Evolutionary conservation across 2,797 vertebrate species (phyloP), one percentile per base, ranked within the genome.

Genomic region (Mastacembelus armatus): DNA sequence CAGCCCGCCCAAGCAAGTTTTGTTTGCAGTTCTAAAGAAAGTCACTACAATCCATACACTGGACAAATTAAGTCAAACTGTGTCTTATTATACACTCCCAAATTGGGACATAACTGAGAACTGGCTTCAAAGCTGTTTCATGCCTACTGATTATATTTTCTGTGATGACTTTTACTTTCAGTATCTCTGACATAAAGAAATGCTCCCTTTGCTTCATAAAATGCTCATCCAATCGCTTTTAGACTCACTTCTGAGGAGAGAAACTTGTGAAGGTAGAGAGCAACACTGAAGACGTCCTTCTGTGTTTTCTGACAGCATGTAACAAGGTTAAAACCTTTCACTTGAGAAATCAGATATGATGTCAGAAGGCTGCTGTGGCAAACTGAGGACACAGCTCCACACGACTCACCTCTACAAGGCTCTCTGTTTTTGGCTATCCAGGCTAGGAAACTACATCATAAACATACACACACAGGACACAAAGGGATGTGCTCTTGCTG

Each of bases 261-360:
- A 52, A 47, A 45, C 32, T 39, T 0, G 0, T 54, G 32, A 66
- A 63, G 71, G 60, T 21, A 32, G 14, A 32, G 16, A 21, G 54
- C 16, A 6, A 50, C n/a, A 8, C 5, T 43, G 22, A 58, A 49
- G 62, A 15, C 36, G 21, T 56, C 42, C 61, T 19, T 26, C 14
- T 63, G 49, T 66, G n/a, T 54, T 38, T 38, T 29, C 50, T 33
- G 55, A 49, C 70, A 35, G 47, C 18, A 1, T 50, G 62, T 69
- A 71, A 77, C 36, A 0, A 55, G 72, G 84, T 79, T 71, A 71
- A 79, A 80, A 59, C 66, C 47, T 67, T 47, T 80, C 67, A 16
- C 66, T 72, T 9, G 0, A 16, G 24, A 61, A 66, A 77, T 74
- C 66, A 56, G 70, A 72, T n/a, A 45, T 32, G 27, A 64, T 7